These are phyloP conservation scores for Brachirus orientalis DNA, from an alignment of 2,113 vertebrate species.

Conservation along the genomic window DNA sequence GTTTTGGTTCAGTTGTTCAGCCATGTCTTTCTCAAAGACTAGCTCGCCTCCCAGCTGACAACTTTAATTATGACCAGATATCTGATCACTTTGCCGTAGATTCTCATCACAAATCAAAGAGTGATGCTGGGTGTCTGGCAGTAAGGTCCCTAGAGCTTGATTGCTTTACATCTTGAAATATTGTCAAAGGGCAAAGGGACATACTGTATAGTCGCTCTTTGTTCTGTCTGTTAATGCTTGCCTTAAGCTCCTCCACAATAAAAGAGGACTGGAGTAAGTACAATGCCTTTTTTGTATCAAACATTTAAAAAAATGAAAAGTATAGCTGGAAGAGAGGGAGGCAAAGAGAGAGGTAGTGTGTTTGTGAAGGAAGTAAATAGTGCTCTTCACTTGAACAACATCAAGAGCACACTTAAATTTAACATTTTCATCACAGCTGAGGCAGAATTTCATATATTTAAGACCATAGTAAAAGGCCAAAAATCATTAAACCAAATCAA, in stretches of 20 bases:
- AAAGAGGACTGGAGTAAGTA: conserved; percentile 33
- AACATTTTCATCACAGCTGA: conserved; percentile 2
- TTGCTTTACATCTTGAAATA: conserved; percentile 56
- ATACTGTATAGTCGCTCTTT: conserved; percentile 21
- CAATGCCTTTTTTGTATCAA: conserved; percentile 28
- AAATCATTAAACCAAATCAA: conserved; percentile 1
- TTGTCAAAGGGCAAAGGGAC: conserved; percentile 48
- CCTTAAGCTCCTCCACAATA: conserved; percentile 39
- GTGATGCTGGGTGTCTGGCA: conserved; percentile 42
- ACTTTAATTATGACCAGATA: conserved; percentile 96
- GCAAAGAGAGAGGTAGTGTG: background rate
- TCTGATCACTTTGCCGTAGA: conserved; percentile 90
- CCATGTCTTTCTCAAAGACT: conserved; percentile 89
- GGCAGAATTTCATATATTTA: no score
- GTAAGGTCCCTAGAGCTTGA: conserved; percentile 40
- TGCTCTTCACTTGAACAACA: conserved; percentile 25
- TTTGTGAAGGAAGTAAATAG: conserved; percentile 10
- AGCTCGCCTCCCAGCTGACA: conserved; percentile 94
- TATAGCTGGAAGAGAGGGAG: background rate
- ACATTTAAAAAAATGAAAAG: conserved; percentile 19
- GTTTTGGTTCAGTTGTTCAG: conserved; percentile 94
- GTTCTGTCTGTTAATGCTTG: conserved; percentile 41
- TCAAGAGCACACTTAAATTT: background rate
- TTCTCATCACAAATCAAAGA: conserved; percentile 78
- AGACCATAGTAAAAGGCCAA: no score